Base-by-base conservation (phyloP, 2,113 vertebrate species). In the Catharus bicknelli region DNA sequence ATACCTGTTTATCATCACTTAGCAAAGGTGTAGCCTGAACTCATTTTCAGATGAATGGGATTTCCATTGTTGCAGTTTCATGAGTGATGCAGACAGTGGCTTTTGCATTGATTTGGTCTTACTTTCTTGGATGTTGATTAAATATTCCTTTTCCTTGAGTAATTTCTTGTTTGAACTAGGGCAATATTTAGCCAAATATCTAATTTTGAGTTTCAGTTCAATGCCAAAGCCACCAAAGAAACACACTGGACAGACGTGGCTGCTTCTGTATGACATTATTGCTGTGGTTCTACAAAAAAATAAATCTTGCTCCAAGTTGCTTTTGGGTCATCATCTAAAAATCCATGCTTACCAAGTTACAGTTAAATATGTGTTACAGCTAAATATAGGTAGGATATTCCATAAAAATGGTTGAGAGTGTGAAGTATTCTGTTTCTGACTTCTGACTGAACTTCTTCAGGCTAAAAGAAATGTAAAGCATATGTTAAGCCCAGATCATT, bases 401-500 rank as follows among this genome's bases (percentile, higher is more conserved):
- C 18, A 10, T 43, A 40, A 47, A 84, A 90, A 43, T 4, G 1
- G 18, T 47, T 23, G 5, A 10, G 9, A 67, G 1, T 8, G 62
- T 26, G 2, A 40, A 47, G 5, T 19, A 36, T 21, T 21, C 2
- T n/a, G 2, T 53, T 61, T 88, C 61, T 83, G 30, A 64, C 4
- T 57, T 64, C n/a, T 84, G 30, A 11, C 23, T 45, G 26, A 72
- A 62, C 13, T 18, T 66, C 20, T 84, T 47, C 48, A 10, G 54
- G 23, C 12, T 91, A 63, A 59, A 50, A 69, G 5, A 5, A 32
- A 38, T 29, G 25, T 42, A 74, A 5, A 67, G 0, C 3, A 1
- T 27, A 69, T 34, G 27, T 53, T 45, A 93, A 70, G 34, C n/a
- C 45, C 16, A 92, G 86, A 72, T 30, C 20, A 90, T 96, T 88